phyloP scores from a whole-genome alignment of 2,797 vertebrate species.

The Sebastes goodei region DNA sequence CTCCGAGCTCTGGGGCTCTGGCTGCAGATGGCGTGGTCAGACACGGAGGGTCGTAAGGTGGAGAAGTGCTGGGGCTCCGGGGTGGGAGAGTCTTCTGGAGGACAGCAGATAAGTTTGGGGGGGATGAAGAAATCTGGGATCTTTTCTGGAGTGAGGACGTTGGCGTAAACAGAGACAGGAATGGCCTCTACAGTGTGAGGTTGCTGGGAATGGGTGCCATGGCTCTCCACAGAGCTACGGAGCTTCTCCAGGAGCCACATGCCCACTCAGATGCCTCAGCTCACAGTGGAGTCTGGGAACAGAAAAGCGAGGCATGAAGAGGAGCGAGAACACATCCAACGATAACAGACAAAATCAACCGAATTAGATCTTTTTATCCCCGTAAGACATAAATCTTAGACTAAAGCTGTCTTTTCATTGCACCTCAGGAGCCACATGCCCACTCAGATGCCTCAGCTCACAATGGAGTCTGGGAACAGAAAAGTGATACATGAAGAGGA shows the following conservation, averaged over 20 bases:
- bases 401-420: background rate
- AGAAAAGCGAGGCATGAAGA: slow-evolving; percentile 31
- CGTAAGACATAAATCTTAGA: background rate
- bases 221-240: slow-evolving; percentile 72
- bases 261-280: slow-evolving; percentile 52
- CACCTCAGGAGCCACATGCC: slow-evolving; percentile 75
- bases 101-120: slow-evolving; percentile 89
- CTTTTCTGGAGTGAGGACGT: slow-evolving; percentile 95
- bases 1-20: slow-evolving; percentile 81
- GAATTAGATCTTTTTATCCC: background rate
- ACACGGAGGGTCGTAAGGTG: slow-evolving; percentile 81
- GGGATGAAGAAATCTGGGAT: slow-evolving; percentile 98
- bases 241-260: slow-evolving; percentile 82
- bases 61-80: slow-evolving; percentile 75
- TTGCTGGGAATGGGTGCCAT: slow-evolving; percentile 60
- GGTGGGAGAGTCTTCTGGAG: slow-evolving; percentile 80
- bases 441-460: slow-evolving; percentile 49
- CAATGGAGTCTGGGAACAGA: slow-evolving; percentile 34
- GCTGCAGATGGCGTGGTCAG: slow-evolving; percentile 87
- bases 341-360: background rate
- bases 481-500: slow-evolving; percentile 25
- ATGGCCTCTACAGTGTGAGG: slow-evolving; percentile 72
- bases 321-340: background rate
- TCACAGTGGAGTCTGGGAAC: slow-evolving; percentile 32
- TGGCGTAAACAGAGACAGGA: slow-evolving; percentile 88